Conservation (phyloP, 1,140 invertebrate genomes). For the Drosophila neocordata region DNA sequence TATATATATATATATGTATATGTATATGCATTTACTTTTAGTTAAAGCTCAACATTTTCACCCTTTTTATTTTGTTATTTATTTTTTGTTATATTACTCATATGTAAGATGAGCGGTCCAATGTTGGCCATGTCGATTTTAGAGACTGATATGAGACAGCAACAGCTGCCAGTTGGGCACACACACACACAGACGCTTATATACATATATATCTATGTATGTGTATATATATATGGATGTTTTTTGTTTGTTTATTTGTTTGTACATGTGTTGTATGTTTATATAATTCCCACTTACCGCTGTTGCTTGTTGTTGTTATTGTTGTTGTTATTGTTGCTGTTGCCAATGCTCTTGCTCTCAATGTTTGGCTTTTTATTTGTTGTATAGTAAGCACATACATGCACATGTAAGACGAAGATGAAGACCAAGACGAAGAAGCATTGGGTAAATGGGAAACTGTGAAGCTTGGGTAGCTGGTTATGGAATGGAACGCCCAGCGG, state of each 20-base stretch:
- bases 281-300: constrained; percentile 77
- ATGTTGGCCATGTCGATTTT: constrained; percentile 29
- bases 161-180: constrained; percentile 46
- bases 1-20: background rate
- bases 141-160: constrained; percentile 43
- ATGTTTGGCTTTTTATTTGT: constrained; percentile 74
- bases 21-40: background rate
- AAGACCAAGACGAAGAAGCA: constrained; percentile 6
- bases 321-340: no score
- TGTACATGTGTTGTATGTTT: constrained; percentile 75
- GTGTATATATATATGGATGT: background rate
- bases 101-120: constrained; percentile 30
- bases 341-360: constrained; percentile 8
- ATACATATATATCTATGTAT: background rate
- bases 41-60: background rate
- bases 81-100: constrained; percentile 35
- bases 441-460: background rate
- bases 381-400: constrained; percentile 10
- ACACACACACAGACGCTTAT: background rate
- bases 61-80: no score
- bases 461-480: background rate
- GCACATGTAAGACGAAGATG: background rate
- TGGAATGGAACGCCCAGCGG: constrained; percentile 17
- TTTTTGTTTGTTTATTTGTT: constrained; percentile 27
- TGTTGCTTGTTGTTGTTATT: constrained; percentile 57